phyloP scores from a whole-genome alignment of 2,888 invertebrate species.

The Xestoiulus laeticollis region DNA sequence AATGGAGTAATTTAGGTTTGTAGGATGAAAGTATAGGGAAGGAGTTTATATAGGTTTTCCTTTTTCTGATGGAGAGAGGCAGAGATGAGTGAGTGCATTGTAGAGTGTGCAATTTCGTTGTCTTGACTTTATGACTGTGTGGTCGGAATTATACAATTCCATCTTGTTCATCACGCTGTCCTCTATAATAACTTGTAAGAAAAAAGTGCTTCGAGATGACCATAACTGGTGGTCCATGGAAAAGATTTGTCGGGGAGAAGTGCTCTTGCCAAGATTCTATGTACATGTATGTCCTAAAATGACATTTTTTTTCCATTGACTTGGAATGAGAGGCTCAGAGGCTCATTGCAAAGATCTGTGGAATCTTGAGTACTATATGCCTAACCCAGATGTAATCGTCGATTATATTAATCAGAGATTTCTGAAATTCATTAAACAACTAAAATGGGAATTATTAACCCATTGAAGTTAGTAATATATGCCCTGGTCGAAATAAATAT shows the following conservation, averaged over 20 bases:
- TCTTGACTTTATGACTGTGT: constrained; percentile 47
- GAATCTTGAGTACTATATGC: not conserved
- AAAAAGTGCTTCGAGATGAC: constrained; percentile 36
- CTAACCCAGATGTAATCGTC: too few species aligned
- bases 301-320: not conserved
- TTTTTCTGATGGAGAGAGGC: not conserved
- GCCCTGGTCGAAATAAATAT: too few species aligned
- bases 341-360: not conserved
- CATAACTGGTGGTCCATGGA: constrained; percentile 2
- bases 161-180: constrained; percentile 40
- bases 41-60: not conserved
- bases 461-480: too few species aligned
- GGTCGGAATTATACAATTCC: constrained; percentile 44
- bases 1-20: constrained; percentile 30
- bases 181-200: constrained; percentile 34
- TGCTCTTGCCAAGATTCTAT: not conserved
- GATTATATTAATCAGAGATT: too few species aligned
- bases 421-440: too few species aligned
- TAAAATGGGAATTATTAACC: too few species aligned
- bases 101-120: constrained; percentile 45
- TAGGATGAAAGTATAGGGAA: not conserved
- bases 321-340: constrained; percentile 8
- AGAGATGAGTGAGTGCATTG: constrained; percentile 44
- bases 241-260: not conserved
- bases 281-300: not conserved